Evolutionary conservation across 1,140 invertebrate genomes (phyloP), one percentile per base, ranked within the genome.

Genomic region (Drosophila insularis): DNA sequence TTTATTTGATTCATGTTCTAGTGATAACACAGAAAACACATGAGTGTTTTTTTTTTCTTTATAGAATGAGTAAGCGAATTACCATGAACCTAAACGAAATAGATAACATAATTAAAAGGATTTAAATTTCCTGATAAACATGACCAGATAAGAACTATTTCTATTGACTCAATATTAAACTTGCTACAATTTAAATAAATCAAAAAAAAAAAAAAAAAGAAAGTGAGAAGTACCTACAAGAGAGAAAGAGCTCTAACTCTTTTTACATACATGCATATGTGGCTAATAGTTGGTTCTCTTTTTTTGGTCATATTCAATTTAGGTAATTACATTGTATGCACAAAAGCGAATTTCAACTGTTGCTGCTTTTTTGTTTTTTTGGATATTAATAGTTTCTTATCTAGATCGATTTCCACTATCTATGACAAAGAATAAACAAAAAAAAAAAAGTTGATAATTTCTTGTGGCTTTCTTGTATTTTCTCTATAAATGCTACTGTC

Each of bases 41-140:
- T 61, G 59, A 61, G 35, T 43, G 43, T 56, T 6, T 11, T 35
- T 35, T 8, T 35, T 35, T 10, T 35, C 2, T 35, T 35, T 35
- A 11, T 11, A 4, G 1, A 17, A 7, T 56, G 54, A 56, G 27
- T 56, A 56, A 56, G 31, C 54, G 14, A 17, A 35, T 32, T 56
- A 17, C n/a, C 27, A 56, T 32, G 27, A 56, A 46, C 6, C 14
- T 35, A 58, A 19, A 37, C 7, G 31, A 35, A 35, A 35, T 58
- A 58, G 55, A 58, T 58, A 58, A 58, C 31, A 35, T 58, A 58
- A 58, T 37, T 35, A 58, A 58, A 11, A 58, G 55, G 55, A 58
- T 58, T 31, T 35, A 58, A 32, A 17, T 35, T 35, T 10, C 6
- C 14, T 58, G 55, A 58, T 58, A 58, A 58, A 37, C 14, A 14